Evolutionary conservation across 1,140 invertebrate genomes (phyloP), one percentile per base, ranked within the genome.

Genomic region (Leptinotarsa defecta): DNA sequence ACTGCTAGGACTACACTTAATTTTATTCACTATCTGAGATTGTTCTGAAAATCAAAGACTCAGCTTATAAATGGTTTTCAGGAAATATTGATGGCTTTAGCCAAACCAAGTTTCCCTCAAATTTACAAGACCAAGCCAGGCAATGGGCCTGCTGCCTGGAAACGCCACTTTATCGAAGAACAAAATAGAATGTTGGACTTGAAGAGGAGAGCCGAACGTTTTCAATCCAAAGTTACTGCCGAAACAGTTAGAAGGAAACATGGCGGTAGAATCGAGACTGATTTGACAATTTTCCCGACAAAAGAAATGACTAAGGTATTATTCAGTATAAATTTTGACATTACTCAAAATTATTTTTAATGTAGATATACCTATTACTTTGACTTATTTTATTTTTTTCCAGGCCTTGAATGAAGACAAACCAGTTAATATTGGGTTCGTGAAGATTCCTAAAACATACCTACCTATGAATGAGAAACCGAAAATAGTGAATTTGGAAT

Each of bases 231-330:
- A 79, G 86, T 90, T 27, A 84, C 84, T 3, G 85, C 86, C 61
- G 87, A 89, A 78, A 84, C 83, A 8, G 82, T 89, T 22, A 87
- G 85, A 69, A 85, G 86, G 74, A 87, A 87, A 62, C 80, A 84
- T 63, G 87, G 88, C 20, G 87, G 86, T 62, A 84, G 83, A 74
- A 86, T 89, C 15, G 84, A 87, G 71, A 83, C 89, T 11, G 87
- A 88, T 81, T 89, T 91, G 73, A 85, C 87, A 5, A 77, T 88
- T 48, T 91, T 90, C 78, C 88, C 87, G 4, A 87, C 87, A 68
- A 86, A 83, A 17, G 87, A 90, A 81, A 87, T 88, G 84, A 83
- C 85, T 5, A 86, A 84, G 76, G 84, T 84, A 57, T 5, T 4
- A 57, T 57, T 57, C 6, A 57, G 15, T 57, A 1, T 57, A 15